These are phyloP conservation scores for Bombyx mori DNA, from an alignment of 1,140 invertebrate species.

Conservation along the genomic window DNA sequence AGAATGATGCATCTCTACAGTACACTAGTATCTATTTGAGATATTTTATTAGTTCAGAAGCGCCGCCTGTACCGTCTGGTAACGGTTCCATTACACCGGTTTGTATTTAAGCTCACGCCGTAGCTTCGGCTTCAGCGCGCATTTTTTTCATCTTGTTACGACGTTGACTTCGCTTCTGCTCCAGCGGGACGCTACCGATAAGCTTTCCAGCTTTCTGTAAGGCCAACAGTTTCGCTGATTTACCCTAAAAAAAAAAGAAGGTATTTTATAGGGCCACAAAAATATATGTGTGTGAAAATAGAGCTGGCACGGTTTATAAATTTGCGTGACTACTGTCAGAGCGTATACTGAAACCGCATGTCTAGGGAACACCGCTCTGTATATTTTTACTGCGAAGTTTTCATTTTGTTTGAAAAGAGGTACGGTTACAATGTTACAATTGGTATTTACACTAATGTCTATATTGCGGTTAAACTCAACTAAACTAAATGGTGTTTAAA, in stretches of 20 bases:
- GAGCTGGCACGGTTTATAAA: neutral
- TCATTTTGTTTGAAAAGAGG: neutral
- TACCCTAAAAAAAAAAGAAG: conserved; percentile 33
- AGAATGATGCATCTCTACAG: too few species aligned
- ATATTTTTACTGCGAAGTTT: neutral
- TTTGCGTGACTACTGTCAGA: neutral
- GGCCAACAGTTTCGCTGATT: conserved; percentile 49
- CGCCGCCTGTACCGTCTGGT: too few species aligned
- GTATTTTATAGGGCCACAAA: neutral
- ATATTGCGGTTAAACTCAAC: neutral
- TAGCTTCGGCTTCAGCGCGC: conserved; percentile 17
- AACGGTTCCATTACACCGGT: too few species aligned
- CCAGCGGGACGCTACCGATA: conserved; percentile 40
- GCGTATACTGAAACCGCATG: neutral
- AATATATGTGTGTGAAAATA: neutral
- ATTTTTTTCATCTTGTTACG: conserved; percentile 41
- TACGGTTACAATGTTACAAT: too few species aligned
- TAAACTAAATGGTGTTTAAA: too few species aligned
- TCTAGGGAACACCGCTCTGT: neutral
- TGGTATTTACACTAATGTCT: too few species aligned
- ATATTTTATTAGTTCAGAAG: too few species aligned
- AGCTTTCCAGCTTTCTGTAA: conserved; percentile 50
- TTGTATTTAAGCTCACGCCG: neutral
- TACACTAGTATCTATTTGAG: too few species aligned
- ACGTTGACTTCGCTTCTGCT: conserved; percentile 44